These are phyloP conservation scores for Colostygia pectinataria DNA, from an alignment of 2,888 invertebrate species.

Conservation along the genomic window DNA sequence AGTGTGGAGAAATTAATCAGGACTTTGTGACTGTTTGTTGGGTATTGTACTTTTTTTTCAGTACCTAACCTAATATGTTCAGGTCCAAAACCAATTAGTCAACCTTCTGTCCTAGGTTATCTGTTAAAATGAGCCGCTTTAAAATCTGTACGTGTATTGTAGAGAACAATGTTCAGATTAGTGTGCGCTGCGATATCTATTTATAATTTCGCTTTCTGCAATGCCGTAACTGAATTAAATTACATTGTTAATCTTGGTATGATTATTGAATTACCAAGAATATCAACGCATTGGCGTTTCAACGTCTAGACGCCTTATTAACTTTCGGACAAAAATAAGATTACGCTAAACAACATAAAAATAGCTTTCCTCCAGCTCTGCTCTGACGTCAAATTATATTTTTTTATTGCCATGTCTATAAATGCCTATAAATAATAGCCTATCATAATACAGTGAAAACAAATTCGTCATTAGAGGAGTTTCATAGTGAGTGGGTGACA, in stretches of 20 bases:
- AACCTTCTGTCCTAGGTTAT: not conserved
- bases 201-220: conserved; percentile 11
- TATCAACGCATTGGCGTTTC: not conserved
- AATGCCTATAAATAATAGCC: too few relatives aligned
- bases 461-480: not conserved
- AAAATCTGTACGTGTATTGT: conserved; percentile 12
- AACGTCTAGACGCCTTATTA: not conserved
- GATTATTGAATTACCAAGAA: too few relatives aligned
- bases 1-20: too few relatives aligned
- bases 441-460: not conserved
- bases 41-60: too few relatives aligned
- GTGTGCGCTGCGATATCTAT: not conserved
- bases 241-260: not conserved
- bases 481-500: too few relatives aligned
- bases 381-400: not conserved
- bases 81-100: too few relatives aligned
- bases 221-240: conserved; percentile 6
- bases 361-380: not conserved
- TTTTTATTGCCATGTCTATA: not conserved
- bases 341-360: not conserved
- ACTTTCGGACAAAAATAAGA: not conserved
- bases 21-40: too few relatives aligned
- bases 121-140: conserved; percentile 9
- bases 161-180: conserved; percentile 3
- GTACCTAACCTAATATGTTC: too few relatives aligned